Evolutionary conservation across 1,140 invertebrate genomes (phyloP), one percentile per base, ranked within the genome.

Genomic region (Nephila pilipes): DNA sequence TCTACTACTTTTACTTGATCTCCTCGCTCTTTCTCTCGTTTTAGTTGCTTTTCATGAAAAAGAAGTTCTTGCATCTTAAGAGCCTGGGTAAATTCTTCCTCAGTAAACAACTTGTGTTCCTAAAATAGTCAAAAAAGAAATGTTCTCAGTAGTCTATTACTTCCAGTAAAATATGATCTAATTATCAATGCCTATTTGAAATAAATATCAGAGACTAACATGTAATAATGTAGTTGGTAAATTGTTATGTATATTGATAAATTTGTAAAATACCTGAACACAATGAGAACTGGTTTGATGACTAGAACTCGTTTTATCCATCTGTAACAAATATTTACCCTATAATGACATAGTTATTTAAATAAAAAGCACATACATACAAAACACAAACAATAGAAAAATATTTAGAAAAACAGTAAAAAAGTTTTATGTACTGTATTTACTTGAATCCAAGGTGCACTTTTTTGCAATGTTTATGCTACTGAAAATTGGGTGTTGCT

Each of bases 31-130:
- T 95, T 93, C 83, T 96, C 95, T 93, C 95, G 95, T 80, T 95
- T 95, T 12, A 96, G 93, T 36, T 96, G 94, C 85, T 95, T 94
- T 46, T 95, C 95, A 94, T 96, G 95, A 94, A 95, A 96, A 57
- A 95, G 94, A 91, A 96, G 93, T 65, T 95, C 95, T 88, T 94
- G 94, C 81, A 94, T 92, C 46, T 94, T 94, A 20, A 94, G 85
- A 69, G 93, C 94, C 46, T 94, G 93, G 14, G 80, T 87, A 22
- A 94, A 92, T 87, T 94, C 94, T 38, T 94, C 89, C 85, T 94
- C 94, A 14, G 93, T 93, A 38, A 93, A 93, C 14, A 92, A 60
- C 38, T 87, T 91, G 18, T 93, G 93, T 88, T 90, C 93, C 93
- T 93, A 36, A n/a, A 87, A 46, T 79, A 8, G 2, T 18, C 1